Base-by-base conservation (phyloP, 2,113 vertebrate species). In the Egretta garzetta region DNA sequence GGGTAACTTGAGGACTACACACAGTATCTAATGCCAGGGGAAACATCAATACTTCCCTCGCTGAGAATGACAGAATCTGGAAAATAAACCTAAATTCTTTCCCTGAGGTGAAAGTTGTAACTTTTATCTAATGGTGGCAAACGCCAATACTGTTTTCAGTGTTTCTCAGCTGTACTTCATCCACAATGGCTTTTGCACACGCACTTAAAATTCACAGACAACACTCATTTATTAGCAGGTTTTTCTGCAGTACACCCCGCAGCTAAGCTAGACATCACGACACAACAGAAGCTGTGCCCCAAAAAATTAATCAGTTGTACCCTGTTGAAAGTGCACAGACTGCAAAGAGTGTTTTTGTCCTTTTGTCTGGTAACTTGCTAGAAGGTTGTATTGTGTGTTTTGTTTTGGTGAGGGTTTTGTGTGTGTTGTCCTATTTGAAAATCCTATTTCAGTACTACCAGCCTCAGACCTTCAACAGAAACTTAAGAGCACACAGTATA, bases 281-380 rank as follows among this genome's bases (percentile, higher is more conserved):
- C 10, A 26, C 32, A 88, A 37, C 2, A 28, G 24, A 6, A 87
- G 14, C 43, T 63, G 28, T 27, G 58, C 33, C 41, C 16, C 1
- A 6, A 17, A 41, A 35, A 58, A 59, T 30, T 12, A 2, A 50
- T 26, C 27, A 11, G 30, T 22, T 75, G 23, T 6, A 52, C 4
- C 18, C 33, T 23, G 12, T 0, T 64, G n/a, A 52, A 91, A 90
- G n/a, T 0, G 4, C 2, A 4, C 20, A 47, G 35, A 12, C 30
- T 73, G 23, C 21, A 72, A 59, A 70, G 17, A 27, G 4, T 23
- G 64, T 26, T 85, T 66, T 14, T 2, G 6, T 9, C 19, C 6
- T 71, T 80, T 84, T 50, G 14, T 20, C 28, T 41, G 15, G 8
- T 39, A 73, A 59, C 18, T 52, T 72, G 7, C 35, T 27, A 79